Base-by-base conservation (phyloP, 1,140 invertebrate genomes). In the Drosophila funebris region DNA sequence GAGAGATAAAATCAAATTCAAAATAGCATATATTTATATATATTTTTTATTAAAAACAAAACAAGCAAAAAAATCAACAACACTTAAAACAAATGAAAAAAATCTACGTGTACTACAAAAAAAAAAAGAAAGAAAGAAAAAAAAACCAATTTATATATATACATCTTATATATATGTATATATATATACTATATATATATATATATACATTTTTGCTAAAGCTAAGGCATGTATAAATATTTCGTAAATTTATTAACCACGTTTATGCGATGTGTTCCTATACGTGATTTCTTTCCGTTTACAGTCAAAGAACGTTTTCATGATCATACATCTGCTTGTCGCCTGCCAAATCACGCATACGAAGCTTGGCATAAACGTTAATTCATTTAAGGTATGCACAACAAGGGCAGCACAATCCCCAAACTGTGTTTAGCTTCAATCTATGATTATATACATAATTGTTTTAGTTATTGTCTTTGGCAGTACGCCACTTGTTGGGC, bases 11-110 rank as follows among this genome's bases (percentile, higher is more conserved):
- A 85, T 85, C 82, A 85, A 85, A 85, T 85, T 75, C 54, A 85
- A 78, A 85, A 87, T 87, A 81, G 78, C 69, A 77, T 87, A 87
- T 85, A 78, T 85, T 81, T 85, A 87, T 85, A 85, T 85, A 85
- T 85, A 85, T 85, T 87, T 85, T 85, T 87, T 85, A 87, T 87
- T 81, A 81, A 87, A 85, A 67, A 78, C 18, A 48, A 63, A 77
- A 54, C 27, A 13, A 53, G 50, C 39, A n/a, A 70, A 48, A 57
- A 67, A 68, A 52, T 48, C 48, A 70, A 63, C 46, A 72, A 66
- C 39, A 54, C 48, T 69, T 69, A 61, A 66, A 60, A 64, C 20
- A 81, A 81, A 84, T 46, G 46, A 76, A 82, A 76, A 54, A 46
- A 74, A 67, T 78, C 57, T 80, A 69, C 58, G 74, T 74, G 77